phyloP scores from a whole-genome alignment of 2,113 vertebrate species.

The Mustela lutreola region DNA sequence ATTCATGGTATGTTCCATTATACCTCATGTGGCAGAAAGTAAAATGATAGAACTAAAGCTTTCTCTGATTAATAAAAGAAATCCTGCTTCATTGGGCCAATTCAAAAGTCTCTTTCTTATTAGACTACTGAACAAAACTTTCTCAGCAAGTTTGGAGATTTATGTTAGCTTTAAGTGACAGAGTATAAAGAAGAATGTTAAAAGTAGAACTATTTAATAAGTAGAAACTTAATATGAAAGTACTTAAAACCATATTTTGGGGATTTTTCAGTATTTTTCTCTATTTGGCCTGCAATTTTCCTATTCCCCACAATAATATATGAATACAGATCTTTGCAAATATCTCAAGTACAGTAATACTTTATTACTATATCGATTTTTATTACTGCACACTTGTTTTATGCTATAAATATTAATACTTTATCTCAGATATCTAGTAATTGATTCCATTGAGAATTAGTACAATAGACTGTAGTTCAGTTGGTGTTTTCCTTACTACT shows the following conservation, averaged over 20 bases:
- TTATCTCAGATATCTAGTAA: conserved; percentile 50
- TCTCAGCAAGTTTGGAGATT: conserved; percentile 55
- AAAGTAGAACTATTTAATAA: conserved; percentile 70
- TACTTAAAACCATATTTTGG: neutral
- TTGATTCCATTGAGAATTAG: neutral
- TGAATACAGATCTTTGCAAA: conserved; percentile 53
- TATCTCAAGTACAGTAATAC: conserved; percentile 36
- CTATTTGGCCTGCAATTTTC: conserved; percentile 64
- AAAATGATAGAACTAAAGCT: conserved; percentile 67
- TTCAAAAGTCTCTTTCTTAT: conserved; percentile 48
- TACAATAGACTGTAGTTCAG: neutral
- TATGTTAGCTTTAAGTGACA: conserved; percentile 63
- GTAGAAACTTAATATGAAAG: conserved; percentile 65
- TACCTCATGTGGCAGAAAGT: conserved; percentile 78
- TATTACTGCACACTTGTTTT: neutral
- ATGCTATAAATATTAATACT: conserved; percentile 59
- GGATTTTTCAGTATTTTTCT: neutral
- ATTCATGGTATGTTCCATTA: conserved; percentile 76
- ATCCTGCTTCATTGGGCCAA: conserved; percentile 56
- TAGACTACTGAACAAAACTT: conserved; percentile 8
- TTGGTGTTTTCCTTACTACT: conserved; percentile 42
- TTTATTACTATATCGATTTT: conserved; percentile 9
- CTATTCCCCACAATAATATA: conserved; percentile 10
- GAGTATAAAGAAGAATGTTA: neutral
- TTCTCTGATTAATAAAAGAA: conserved; percentile 68